phyloP scores from a whole-genome alignment of 2,113 vertebrate genomes.

The Dromas ardeola region DNA sequence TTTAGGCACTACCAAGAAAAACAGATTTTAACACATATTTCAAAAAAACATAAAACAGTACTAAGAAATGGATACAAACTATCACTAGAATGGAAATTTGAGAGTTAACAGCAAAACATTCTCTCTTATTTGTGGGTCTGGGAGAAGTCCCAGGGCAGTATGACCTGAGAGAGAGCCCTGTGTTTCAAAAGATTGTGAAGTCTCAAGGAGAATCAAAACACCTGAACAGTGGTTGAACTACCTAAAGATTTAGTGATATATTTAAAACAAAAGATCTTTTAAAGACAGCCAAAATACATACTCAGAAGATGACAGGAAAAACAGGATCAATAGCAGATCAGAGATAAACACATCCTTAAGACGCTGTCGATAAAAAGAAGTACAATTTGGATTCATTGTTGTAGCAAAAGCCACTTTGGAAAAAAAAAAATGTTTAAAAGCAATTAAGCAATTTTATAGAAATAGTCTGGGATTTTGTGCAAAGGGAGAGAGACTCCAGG shows the following conservation, averaged over 20 bases:
- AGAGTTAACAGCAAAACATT: not conserved
- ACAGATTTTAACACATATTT: not conserved
- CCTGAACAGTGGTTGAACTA: not conserved
- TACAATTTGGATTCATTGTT: not conserved
- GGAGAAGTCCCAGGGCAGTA: not conserved
- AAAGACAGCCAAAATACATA: conserved; percentile 1
- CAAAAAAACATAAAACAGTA: not conserved
- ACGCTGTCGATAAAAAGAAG: not conserved
- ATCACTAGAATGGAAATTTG: not conserved
- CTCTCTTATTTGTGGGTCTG: not conserved
- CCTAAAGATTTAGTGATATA: not conserved
- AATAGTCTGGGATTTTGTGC: conserved; percentile 72
- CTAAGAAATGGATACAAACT: not conserved
- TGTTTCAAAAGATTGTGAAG: not conserved
- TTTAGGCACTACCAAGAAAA: not conserved
- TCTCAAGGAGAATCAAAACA: not conserved
- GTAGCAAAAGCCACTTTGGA: not conserved
- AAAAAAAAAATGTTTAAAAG: conserved; percentile 55
- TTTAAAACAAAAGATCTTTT: conserved; percentile 21
- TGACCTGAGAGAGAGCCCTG: not conserved
- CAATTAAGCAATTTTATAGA: conserved; percentile 74
- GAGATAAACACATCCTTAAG: conserved; percentile 13
- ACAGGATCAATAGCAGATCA: not conserved
- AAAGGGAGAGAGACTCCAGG: conserved; percentile 69
- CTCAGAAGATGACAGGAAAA: not conserved